Conservation (phyloP, 2,797 vertebrate species). For the Astyanax mexicanus region DNA sequence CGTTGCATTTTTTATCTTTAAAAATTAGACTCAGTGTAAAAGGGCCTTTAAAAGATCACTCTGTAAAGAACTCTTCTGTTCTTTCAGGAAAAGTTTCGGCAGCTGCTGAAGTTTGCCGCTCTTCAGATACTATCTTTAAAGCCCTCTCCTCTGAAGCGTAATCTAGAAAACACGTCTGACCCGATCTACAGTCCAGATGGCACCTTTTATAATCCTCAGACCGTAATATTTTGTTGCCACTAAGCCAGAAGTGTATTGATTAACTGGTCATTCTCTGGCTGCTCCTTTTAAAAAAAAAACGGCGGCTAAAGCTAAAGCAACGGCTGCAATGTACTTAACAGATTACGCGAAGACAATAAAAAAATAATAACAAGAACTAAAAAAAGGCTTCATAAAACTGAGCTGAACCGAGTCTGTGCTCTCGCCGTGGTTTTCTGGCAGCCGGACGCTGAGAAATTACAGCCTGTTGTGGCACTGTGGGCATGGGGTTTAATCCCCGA, state of each 20-base stretch:
- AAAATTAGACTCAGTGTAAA: no score
- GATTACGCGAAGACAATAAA: conserved; percentile 34
- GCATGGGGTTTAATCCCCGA: conserved; percentile 51
- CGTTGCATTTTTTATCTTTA: no score
- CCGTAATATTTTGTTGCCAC: conserved; percentile 37
- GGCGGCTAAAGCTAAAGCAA: conserved; percentile 6
- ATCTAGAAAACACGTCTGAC: conserved; percentile 35
- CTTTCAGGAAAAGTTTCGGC: conserved; percentile 26
- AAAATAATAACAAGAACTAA: conserved; percentile 16
- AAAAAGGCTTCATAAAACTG: conserved; percentile 6
- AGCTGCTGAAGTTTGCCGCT: conserved; percentile 18
- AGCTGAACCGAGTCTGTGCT: conserved; percentile 8
- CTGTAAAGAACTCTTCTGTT: no score
- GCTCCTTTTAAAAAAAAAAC: conserved; percentile 7
- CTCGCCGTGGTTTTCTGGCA: conserved; percentile 28
- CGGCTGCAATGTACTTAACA: conserved; percentile 30
- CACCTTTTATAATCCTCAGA: conserved; percentile 51
- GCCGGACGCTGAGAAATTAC: conserved; percentile 25
- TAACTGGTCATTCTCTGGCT: conserved; percentile 35
- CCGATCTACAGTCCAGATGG: conserved; percentile 50
- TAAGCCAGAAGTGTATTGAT: conserved; percentile 45
- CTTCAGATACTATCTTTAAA: conserved; percentile 35
- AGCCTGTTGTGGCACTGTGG: conserved; percentile 39
- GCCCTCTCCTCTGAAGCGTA: conserved; percentile 29
- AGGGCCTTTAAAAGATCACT: no score